These are phyloP conservation scores for Melanotaenia boesemani DNA, from an alignment of 2,797 vertebrate species.

Conservation along the genomic window DNA sequence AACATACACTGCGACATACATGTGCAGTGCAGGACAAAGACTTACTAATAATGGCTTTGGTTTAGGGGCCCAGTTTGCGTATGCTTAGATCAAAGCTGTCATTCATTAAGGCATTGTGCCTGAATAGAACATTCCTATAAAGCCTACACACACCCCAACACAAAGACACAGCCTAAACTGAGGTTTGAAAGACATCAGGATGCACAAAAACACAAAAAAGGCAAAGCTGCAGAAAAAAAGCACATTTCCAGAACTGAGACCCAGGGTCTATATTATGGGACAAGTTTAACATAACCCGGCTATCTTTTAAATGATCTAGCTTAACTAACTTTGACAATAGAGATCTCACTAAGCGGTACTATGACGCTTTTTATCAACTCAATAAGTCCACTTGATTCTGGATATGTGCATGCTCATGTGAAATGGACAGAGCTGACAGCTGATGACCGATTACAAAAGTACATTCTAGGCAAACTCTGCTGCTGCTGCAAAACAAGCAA, in stretches of 20 bases:
- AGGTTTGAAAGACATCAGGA: slow-evolving; percentile 34
- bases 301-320: no score
- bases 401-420: neutral
- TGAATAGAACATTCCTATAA: slow-evolving; percentile 68
- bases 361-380: neutral
- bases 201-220: slow-evolving; percentile 35
- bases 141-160: slow-evolving; percentile 30
- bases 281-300: no score
- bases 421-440: no score
- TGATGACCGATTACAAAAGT: no score
- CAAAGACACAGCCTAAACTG: slow-evolving; percentile 13
- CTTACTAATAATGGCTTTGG: slow-evolving; percentile 61
- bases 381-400: neutral
- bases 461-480: no score
- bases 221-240: slow-evolving; percentile 12
- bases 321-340: neutral
- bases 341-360: neutral
- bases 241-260: neutral
- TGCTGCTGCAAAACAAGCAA: no score
- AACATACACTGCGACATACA: slow-evolving; percentile 13
- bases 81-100: slow-evolving; percentile 62
- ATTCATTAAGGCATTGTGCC: slow-evolving; percentile 60
- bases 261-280: no score
- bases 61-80: slow-evolving; percentile 56
- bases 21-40: slow-evolving; percentile 58